Evolutionary conservation across 2,113 vertebrate genomes (phyloP).

Genomic region (Etia nguti): DNA sequence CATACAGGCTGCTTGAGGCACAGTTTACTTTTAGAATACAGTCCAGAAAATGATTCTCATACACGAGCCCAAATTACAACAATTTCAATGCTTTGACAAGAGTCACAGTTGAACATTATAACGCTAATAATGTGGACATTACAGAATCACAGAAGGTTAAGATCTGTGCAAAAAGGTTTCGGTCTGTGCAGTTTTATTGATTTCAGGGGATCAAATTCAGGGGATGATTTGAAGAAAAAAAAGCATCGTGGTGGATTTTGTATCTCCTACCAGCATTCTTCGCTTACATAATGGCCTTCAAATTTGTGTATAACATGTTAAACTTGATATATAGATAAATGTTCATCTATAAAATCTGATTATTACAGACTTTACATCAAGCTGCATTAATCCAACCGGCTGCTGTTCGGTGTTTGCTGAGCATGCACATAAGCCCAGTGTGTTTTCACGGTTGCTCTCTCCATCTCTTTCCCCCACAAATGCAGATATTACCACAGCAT

Average conservation of each 20-base stretch:
- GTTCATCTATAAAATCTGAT: background rate
- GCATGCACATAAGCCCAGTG: background rate
- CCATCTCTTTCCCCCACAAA: conserved; percentile 6
- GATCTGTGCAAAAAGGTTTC: background rate
- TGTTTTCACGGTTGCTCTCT: background rate
- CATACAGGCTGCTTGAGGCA: conserved; percentile 14
- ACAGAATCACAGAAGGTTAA: background rate
- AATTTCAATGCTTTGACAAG: background rate
- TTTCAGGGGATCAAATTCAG: background rate
- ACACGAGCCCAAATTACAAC: background rate
- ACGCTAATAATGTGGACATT: background rate
- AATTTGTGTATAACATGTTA: background rate
- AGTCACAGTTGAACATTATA: background rate
- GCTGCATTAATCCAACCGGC: background rate
- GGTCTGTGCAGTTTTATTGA: background rate
- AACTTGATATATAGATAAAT: background rate
- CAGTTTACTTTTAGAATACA: conserved; percentile 25
- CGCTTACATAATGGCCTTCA: background rate
- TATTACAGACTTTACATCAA: background rate
- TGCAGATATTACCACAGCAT: conserved; percentile 48
- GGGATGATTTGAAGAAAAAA: background rate
- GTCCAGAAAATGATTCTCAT: background rate
- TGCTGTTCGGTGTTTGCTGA: background rate
- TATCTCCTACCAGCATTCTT: background rate
- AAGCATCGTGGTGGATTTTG: background rate